Base-by-base conservation (phyloP, 2,888 invertebrate species). In the Ennomos fuscantarius region DNA sequence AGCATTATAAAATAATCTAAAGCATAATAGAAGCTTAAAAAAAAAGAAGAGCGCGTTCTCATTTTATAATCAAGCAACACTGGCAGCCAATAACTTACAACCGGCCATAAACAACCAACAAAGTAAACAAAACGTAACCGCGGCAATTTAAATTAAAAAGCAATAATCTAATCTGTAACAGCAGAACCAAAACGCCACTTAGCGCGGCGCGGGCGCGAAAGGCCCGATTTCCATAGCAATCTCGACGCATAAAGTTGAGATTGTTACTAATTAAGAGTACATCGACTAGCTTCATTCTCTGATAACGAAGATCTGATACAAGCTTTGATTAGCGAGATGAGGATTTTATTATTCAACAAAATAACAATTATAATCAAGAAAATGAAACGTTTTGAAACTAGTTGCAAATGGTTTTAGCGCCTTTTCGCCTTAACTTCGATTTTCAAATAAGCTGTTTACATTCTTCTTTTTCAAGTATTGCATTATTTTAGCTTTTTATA, bases 201-300 rank as follows among this genome's bases (percentile, higher is more conserved):
- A 84, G 70, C 34, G 52, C 57, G 58, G 51, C 51, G 70, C 74
- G 78, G 74, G 54, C 62, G 65, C 68, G 63, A 80, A 78, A 78
- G 79, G 72, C 69, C 74, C 69, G 78, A 89, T 90, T 90, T 86
- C 82, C 89, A 89, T 90, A 85, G 76, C 86, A 88, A 91, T 90
- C 91, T 85, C 76, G 68, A 73, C 82, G 87, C 86, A 90, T 90
- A 89, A 89, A 89, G 79, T 86, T 84, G 78, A 86, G 89, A 87
- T 87, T 85, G 83, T 9, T 81, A 85, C 83, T 89, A 90, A 90
- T 90, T 90, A 89, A 89, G 81, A 79, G 76, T 81, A 81, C 78
- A 54, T 3, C 40, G 35, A 49, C 48, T 53, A 49, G 53, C 36
- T 54, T 45, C 49, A 53, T 54, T 41, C 49, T 11, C 53, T 45